These are phyloP conservation scores for Osmerus eperlanus DNA, from an alignment of 2,113 vertebrate species.

Conservation along the genomic window DNA sequence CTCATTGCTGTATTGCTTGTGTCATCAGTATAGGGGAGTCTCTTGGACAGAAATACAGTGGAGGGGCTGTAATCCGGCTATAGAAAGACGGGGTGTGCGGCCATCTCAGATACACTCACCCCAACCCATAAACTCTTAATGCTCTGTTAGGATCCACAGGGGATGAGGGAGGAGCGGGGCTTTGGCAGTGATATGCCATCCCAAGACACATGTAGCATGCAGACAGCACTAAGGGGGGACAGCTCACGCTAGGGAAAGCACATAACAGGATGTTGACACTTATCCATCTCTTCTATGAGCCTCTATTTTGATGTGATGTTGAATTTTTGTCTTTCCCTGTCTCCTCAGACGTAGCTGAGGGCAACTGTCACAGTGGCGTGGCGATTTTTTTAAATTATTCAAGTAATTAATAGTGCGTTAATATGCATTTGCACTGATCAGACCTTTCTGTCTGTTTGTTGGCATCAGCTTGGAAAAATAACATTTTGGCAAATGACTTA, in stretches of 20 bases:
- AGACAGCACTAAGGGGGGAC: conserved; percentile 61
- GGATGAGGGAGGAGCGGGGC: conserved; percentile 48
- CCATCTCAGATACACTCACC: conserved; percentile 18
- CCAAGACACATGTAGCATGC: conserved; percentile 70
- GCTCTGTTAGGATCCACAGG: conserved; percentile 58
- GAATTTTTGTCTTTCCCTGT: no score
- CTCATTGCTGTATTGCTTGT: conserved; percentile 63
- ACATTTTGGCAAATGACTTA: neutral
- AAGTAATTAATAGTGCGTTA: no score
- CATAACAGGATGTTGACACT: conserved; percentile 1
- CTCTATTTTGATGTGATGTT: no score
- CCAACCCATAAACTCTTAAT: conserved; percentile 61
- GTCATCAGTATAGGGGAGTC: conserved; percentile 60
- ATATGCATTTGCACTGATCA: no score
- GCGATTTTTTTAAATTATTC: no score
- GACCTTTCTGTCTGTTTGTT: conserved; percentile 26
- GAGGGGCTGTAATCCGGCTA: conserved; percentile 50
- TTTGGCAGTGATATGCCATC: conserved; percentile 65
- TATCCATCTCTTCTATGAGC: neutral
- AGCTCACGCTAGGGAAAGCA: conserved; percentile 50
- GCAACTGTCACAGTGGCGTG: neutral
- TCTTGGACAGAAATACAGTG: conserved; percentile 50
- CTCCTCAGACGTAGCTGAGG: conserved; percentile 9
- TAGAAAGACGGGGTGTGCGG: conserved; percentile 41
- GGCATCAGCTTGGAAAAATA: neutral